Conservation (phyloP, 1,140 invertebrate genomes). For the Harlomillsia oculata region DNA sequence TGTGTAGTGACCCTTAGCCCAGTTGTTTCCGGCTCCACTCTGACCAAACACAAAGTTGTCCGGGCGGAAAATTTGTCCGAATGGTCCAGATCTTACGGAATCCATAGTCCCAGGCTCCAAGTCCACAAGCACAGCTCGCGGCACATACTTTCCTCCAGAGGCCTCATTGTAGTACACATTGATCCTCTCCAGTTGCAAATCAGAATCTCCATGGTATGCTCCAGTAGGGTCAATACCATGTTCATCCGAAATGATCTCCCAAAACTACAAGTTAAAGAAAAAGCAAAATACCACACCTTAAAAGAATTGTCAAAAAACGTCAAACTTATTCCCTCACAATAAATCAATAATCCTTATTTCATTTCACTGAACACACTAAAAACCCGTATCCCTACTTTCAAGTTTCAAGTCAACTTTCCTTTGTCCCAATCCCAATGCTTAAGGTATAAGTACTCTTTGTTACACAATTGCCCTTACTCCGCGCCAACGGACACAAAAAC, state of each 20-base stretch:
- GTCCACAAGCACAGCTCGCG: slow-evolving; percentile 49
- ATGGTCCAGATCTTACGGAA: slow-evolving; percentile 50
- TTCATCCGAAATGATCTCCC: slow-evolving; percentile 88
- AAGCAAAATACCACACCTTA: too few relatives aligned
- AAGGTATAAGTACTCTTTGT: too few relatives aligned
- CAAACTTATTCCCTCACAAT: too few relatives aligned
- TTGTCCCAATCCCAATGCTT: too few relatives aligned
- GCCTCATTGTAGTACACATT: slow-evolving; percentile 89
- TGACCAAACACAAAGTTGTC: slow-evolving; percentile 55
- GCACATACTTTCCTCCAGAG: slow-evolving; percentile 54
- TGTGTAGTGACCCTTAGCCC: slow-evolving; percentile 52
- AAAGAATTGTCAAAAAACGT: too few relatives aligned
- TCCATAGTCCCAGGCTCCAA: slow-evolving; percentile 58
- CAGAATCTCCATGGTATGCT: slow-evolving; percentile 68
- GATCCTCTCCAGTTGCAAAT: slow-evolving; percentile 75
- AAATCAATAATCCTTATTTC: too few relatives aligned
- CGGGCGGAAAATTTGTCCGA: slow-evolving; percentile 51
- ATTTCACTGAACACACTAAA: too few relatives aligned
- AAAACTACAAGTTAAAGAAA: slow-evolving; percentile 59
- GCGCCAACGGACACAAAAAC: too few relatives aligned
- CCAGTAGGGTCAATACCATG: slow-evolving; percentile 79
- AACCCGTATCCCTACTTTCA: too few relatives aligned
- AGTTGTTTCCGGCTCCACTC: slow-evolving; percentile 54
- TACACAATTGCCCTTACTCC: too few relatives aligned
- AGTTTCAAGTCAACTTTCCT: too few relatives aligned